phyloP scores from a whole-genome alignment of 1,140 invertebrate genomes.

The Agrilus planipennis region DNA sequence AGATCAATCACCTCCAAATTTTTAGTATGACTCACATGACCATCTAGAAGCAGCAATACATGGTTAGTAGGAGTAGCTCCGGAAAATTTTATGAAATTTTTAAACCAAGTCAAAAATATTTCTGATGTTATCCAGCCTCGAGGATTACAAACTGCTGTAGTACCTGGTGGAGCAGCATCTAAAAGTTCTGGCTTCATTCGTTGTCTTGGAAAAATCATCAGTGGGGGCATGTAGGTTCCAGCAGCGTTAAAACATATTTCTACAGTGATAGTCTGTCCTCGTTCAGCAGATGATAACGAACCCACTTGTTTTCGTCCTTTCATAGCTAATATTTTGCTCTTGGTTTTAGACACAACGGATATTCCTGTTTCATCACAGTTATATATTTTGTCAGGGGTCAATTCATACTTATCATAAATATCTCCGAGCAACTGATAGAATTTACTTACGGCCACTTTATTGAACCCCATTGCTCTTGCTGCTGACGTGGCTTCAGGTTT shows the following conservation, averaged over 20 bases:
- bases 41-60: constrained; percentile 11
- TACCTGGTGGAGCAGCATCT: constrained; percentile 20
- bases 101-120: constrained; percentile 21
- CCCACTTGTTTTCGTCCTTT: constrained; percentile 26
- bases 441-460: constrained; percentile 18
- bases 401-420: constrained; percentile 15
- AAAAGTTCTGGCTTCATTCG: constrained; percentile 17
- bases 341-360: constrained; percentile 16
- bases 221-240: constrained; percentile 25
- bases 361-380: constrained; percentile 29
- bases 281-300: constrained; percentile 22
- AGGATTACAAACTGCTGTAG: constrained; percentile 15
- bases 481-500: constrained; percentile 10
- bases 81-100: constrained; percentile 15
- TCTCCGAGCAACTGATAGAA: constrained; percentile 9
- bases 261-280: constrained; percentile 20
- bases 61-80: constrained; percentile 15
- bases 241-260: constrained; percentile 25
- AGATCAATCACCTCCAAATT: constrained; percentile 22
- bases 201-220: constrained; percentile 22
- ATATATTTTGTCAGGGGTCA: constrained; percentile 13
- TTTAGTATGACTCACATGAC: constrained; percentile 16
- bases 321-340: constrained; percentile 18
- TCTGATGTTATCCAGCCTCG: constrained; percentile 22
- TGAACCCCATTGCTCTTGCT: constrained; percentile 10